Percentiles rank a stretch among this genome's conserved stretches.
Conservation (phyloP, 1,140 invertebrate species). For the Drosophila suzukii region DNA sequence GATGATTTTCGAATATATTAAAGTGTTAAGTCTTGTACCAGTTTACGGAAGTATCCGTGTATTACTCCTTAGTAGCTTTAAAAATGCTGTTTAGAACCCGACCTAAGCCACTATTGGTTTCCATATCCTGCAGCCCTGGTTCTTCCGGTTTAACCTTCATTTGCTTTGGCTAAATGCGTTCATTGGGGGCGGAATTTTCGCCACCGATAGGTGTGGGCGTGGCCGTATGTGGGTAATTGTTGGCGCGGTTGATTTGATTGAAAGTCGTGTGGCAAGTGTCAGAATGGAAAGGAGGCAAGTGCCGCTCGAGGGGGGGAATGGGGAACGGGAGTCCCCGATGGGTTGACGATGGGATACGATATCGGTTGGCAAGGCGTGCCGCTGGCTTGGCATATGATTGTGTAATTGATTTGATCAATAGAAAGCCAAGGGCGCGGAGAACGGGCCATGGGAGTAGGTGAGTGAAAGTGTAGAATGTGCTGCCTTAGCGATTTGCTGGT, state of each 20-base stretch:
- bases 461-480: conserved; percentile 33
- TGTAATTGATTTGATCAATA: conserved; percentile 81
- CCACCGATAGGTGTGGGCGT: conserved; percentile 16
- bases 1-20: too few species aligned
- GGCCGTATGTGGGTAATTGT: conserved; percentile 73
- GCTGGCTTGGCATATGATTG: conserved; percentile 71
- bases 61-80: too few species aligned
- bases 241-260: conserved; percentile 74
- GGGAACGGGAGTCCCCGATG: conserved; percentile 4
- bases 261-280: conserved; percentile 67
- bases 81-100: too few species aligned
- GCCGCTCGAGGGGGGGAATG: conserved; percentile 1
- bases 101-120: not conserved
- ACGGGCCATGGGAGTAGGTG: not conserved
- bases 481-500: conserved; percentile 52
- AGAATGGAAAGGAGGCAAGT: conserved; percentile 41
- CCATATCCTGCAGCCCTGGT: conserved; percentile 35
- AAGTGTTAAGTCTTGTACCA: too few species aligned
- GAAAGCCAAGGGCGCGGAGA: conserved; percentile 10
- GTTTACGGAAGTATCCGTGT: too few species aligned
- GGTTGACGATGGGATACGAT: conserved; percentile 1
- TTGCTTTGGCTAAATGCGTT: conserved; percentile 59
- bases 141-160: conserved; percentile 57
- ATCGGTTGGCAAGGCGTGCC: conserved; percentile 43
- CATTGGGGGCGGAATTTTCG: conserved; percentile 22